phyloP scores from a whole-genome alignment of 2,113 vertebrate genomes.

The Formicarius rufipectus region DNA sequence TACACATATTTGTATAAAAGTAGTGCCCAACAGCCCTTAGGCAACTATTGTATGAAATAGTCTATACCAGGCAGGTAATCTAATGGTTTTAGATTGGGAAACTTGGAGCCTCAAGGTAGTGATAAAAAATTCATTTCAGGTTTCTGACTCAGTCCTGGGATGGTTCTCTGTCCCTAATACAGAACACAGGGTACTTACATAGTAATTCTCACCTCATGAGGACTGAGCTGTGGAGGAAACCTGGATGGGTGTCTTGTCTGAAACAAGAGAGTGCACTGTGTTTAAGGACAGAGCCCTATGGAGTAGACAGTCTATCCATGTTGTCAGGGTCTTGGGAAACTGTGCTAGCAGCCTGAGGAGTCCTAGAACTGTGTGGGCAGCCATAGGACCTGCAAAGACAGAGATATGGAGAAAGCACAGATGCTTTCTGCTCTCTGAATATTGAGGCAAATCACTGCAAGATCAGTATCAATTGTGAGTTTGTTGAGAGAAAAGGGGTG shows the following conservation, averaged over 20 bases:
- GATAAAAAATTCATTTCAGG: neutral
- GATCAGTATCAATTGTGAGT: accelerated
- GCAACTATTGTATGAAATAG: neutral
- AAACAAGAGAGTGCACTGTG: neutral
- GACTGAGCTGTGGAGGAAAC: neutral
- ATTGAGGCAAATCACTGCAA: neutral
- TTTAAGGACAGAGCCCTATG: neutral
- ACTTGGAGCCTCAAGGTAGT: neutral
- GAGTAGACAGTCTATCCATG: accelerated
- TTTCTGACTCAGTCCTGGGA: neutral
- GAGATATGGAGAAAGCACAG: neutral
- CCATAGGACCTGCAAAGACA: too few relatives aligned
- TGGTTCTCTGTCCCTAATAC: neutral
- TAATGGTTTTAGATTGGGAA: neutral
- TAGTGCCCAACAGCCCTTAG: neutral
- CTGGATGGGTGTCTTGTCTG: neutral
- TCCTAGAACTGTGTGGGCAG: neutral
- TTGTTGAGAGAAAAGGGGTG: neutral
- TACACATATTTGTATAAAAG: too few relatives aligned
- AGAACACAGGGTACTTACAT: neutral
- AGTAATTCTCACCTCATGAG: neutral
- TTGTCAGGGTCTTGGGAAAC: neutral
- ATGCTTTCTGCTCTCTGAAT: neutral
- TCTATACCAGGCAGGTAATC: neutral
- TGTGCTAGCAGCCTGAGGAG: neutral